phyloP scores from a whole-genome alignment of 2,797 vertebrate species.

The Emydoidea blandingii region DNA sequence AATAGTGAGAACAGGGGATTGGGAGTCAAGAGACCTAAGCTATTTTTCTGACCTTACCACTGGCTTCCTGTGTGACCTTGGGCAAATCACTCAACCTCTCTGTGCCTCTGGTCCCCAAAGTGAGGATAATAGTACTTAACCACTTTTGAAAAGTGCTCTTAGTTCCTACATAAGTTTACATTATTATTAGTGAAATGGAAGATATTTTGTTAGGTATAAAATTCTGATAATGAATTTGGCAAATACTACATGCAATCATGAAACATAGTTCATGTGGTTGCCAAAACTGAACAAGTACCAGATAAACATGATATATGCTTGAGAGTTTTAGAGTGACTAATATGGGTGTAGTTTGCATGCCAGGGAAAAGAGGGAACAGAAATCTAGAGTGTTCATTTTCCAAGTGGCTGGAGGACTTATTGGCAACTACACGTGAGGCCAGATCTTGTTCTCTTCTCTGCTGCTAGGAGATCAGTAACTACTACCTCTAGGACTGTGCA shows the following conservation, averaged over 20 bases:
- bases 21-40: background rate
- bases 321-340: background rate
- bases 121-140: fast-evolving
- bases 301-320: fast-evolving
- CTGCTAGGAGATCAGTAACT: background rate
- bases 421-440: background rate
- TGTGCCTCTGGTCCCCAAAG: background rate
- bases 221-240: background rate
- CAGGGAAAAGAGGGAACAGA: background rate
- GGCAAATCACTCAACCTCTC: background rate
- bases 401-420: background rate
- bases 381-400: background rate
- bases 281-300: fast-evolving
- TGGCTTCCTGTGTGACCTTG: fast-evolving
- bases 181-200: background rate
- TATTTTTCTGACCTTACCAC: background rate
- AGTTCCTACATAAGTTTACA: too few species aligned
- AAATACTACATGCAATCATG: background rate
- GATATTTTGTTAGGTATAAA: background rate
- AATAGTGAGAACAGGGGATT: background rate
- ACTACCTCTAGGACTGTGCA: background rate
- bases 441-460: background rate
- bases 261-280: background rate
- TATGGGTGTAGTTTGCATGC: background rate
- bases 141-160: background rate